Percentiles rank a stretch among this genome's conserved stretches.
These are phyloP conservation scores for Hemichromis elongatus DNA, from an alignment of 2,113 vertebrate species.

Conservation along the genomic window DNA sequence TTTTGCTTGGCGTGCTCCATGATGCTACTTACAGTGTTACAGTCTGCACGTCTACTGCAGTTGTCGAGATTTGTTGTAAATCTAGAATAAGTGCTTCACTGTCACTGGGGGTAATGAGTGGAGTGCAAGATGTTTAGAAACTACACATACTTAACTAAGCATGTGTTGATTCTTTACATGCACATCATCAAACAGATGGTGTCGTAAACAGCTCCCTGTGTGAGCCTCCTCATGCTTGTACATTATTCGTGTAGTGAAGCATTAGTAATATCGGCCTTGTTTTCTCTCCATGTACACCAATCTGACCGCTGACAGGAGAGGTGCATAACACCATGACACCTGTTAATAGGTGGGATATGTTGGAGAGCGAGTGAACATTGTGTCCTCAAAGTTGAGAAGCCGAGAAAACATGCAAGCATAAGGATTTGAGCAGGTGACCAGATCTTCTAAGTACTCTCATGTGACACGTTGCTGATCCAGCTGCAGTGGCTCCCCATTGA, in stretches of 20 bases:
- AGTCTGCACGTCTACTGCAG: neutral
- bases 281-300: neutral
- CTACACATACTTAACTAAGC: slow-evolving; percentile 71
- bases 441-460: too few species aligned
- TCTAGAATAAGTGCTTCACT: neutral
- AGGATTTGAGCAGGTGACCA: neutral
- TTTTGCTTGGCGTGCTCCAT: neutral
- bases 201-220: neutral
- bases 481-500: too few species aligned
- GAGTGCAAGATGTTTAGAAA: neutral
- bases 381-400: neutral
- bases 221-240: neutral
- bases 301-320: neutral
- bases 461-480: too few species aligned
- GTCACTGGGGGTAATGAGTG: slow-evolving; percentile 51
- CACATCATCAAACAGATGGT: slow-evolving; percentile 81
- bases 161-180: slow-evolving; percentile 70
- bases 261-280: neutral
- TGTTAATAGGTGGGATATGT: neutral
- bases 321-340: neutral
- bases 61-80: neutral
- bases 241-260: neutral
- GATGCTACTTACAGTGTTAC: neutral
- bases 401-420: neutral
- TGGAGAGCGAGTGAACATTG: neutral